These are phyloP conservation scores for Eudyptes chrysolophus DNA, from an alignment of 2,113 vertebrate genomes.

Conservation along the genomic window DNA sequence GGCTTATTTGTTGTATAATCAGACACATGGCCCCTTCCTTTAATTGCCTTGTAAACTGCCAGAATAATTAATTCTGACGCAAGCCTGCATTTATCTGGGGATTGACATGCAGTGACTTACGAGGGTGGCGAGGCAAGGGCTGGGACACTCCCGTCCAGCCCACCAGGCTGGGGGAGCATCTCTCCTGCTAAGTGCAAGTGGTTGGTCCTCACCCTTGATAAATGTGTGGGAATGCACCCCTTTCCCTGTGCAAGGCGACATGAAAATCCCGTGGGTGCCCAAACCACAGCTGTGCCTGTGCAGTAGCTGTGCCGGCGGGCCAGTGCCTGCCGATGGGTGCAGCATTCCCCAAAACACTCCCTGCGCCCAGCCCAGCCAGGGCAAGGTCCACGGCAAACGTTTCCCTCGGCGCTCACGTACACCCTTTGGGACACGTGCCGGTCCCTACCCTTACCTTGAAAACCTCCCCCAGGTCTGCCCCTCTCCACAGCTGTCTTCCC, in stretches of 20 bases:
- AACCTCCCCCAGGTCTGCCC: background rate
- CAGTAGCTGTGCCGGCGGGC: fast-evolving
- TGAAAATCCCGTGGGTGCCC: background rate
- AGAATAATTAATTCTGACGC: background rate
- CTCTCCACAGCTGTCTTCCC: background rate
- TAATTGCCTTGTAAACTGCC: background rate
- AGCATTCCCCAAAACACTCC: background rate
- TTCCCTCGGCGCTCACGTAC: fast-evolving
- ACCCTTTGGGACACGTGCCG: fast-evolving
- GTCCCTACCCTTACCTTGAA: background rate
- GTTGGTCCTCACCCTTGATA: background rate
- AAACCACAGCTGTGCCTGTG: background rate
- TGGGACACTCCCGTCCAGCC: background rate
- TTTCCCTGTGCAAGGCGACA: fast-evolving
- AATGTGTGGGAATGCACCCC: fast-evolving
- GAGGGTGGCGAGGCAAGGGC: fast-evolving
- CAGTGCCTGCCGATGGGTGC: fast-evolving
- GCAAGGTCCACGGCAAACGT: background rate
- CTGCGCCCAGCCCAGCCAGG: fast-evolving
- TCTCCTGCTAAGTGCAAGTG: too few species aligned
- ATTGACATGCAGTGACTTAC: fast-evolving
- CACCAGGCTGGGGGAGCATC: background rate
- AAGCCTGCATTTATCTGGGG: background rate
- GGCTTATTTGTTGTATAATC: slow-evolving; percentile 23
- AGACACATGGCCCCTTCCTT: background rate